A percentile compares a stretch with the other conserved stretches of the same genome.
Evolutionary conservation across 2,113 vertebrate genomes (phyloP).

Genomic region (Brachyhypopomus occidentalis): DNA sequence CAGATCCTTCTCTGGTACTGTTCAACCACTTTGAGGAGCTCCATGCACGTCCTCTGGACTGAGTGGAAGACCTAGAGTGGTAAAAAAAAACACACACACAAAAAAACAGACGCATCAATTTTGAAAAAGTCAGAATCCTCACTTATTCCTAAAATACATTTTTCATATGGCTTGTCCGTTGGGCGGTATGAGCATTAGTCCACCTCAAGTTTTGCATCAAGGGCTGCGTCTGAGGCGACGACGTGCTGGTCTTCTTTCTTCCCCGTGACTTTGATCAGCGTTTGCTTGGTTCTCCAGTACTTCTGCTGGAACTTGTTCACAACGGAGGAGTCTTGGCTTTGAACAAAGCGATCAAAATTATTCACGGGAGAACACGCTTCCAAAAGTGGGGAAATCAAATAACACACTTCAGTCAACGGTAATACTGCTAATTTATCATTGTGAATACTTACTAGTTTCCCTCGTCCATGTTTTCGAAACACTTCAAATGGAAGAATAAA

Average conservation of each 20-base stretch:
- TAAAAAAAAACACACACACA: not conserved
- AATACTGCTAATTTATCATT: not conserved
- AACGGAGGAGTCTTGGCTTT: conserved; percentile 90
- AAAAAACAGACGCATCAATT: not conserved
- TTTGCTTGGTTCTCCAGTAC: conserved; percentile 98
- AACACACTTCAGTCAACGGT: not conserved
- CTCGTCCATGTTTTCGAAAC: conserved; percentile 66
- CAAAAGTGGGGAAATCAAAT: not conserved
- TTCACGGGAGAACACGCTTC: conserved; percentile 83
- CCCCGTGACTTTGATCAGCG: conserved; percentile 92
- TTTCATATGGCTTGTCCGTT: too few relatives aligned
- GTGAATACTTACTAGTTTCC: conserved; percentile 68
- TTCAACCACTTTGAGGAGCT: conserved; percentile 95
- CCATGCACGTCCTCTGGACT: conserved; percentile 97
- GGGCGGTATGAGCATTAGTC: not conserved
- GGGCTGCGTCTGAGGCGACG: conserved; percentile 92
- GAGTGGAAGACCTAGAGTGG: conserved; percentile 90
- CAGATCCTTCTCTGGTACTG: conserved; percentile 96
- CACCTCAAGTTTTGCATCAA: conserved; percentile 97
- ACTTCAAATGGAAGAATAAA: conserved; percentile 48
- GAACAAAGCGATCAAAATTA: conserved; percentile 84
- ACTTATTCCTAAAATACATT: too few relatives aligned
- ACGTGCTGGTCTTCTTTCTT: conserved; percentile 97
- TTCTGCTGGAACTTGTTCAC: conserved; percentile 97
- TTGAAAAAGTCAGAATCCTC: too few relatives aligned